phyloP scores from a whole-genome alignment of 2,113 vertebrate species.

The Sardina pilchardus region DNA sequence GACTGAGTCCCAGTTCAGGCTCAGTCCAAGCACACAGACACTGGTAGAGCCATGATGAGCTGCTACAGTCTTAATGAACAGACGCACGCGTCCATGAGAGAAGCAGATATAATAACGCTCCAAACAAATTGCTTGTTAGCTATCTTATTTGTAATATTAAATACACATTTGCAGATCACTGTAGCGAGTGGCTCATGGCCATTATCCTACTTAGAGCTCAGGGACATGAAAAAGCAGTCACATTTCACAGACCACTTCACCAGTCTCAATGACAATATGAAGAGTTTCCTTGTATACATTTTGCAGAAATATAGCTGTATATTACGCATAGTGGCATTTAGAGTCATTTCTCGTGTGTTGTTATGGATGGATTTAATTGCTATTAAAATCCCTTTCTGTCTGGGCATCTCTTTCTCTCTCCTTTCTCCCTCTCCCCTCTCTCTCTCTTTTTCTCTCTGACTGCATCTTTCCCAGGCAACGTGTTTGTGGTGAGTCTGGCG shows the following conservation, averaged over 20 bases:
- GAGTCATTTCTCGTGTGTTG: too few relatives aligned
- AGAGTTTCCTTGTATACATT: too few relatives aligned
- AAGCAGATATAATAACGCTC: neutral
- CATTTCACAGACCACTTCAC: neutral
- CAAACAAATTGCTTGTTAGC: neutral
- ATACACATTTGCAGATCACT: neutral
- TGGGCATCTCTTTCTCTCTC: neutral
- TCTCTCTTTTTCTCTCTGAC: slow-evolving; percentile 22
- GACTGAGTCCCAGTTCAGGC: neutral
- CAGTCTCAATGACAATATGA: neutral
- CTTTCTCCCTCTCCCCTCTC: neutral
- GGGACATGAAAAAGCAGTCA: neutral
- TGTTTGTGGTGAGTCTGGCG: slow-evolving; percentile 89
- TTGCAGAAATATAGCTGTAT: too few relatives aligned
- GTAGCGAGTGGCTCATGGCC: neutral
- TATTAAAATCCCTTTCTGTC: neutral
- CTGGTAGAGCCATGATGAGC: neutral
- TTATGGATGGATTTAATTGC: too few relatives aligned
- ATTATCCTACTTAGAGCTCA: neutral
- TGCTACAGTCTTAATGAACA: neutral
- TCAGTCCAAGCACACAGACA: neutral
- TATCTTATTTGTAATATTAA: neutral
- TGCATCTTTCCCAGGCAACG: slow-evolving; percentile 75
- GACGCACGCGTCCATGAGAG: neutral
- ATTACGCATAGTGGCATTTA: too few relatives aligned